Conservation (phyloP, 2,113 vertebrate genomes). For the Cebus imitator region DNA sequence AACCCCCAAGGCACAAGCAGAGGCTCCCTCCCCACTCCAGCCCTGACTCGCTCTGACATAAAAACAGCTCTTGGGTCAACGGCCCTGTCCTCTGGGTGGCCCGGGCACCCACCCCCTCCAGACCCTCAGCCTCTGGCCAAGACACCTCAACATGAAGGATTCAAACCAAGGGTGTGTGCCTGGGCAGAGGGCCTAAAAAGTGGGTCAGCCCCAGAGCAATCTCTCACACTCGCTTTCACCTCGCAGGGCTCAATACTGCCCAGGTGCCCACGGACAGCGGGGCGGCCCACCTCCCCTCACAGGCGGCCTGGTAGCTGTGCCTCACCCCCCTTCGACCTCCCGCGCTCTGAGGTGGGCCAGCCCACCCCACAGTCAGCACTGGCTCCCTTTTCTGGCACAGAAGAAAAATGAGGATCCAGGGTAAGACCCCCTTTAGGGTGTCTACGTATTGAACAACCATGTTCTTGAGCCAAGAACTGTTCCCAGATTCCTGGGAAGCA, state of each 20-base stretch:
- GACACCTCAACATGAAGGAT: background rate
- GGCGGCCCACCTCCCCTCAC: background rate
- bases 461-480: no score
- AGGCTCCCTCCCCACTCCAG: no score
- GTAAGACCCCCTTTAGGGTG: no score
- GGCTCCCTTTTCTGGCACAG: background rate
- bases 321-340: no score
- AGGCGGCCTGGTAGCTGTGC: background rate
- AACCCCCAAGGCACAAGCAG: no score
- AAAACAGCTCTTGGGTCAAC: background rate
- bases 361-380: fast-evolving
- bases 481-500: background rate
- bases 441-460: background rate
- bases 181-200: background rate
- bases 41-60: background rate
- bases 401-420: fast-evolving
- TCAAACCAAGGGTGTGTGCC: background rate
- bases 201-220: background rate
- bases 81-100: background rate
- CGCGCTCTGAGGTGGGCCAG: fast-evolving
- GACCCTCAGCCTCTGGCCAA: background rate
- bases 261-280: background rate
- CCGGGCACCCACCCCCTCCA: fast-evolving
- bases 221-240: background rate
- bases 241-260: background rate